Evolutionary conservation across 2,113 vertebrate species (phyloP), one percentile per base, ranked within the genome.

Genomic region (Anoplopoma fimbria): DNA sequence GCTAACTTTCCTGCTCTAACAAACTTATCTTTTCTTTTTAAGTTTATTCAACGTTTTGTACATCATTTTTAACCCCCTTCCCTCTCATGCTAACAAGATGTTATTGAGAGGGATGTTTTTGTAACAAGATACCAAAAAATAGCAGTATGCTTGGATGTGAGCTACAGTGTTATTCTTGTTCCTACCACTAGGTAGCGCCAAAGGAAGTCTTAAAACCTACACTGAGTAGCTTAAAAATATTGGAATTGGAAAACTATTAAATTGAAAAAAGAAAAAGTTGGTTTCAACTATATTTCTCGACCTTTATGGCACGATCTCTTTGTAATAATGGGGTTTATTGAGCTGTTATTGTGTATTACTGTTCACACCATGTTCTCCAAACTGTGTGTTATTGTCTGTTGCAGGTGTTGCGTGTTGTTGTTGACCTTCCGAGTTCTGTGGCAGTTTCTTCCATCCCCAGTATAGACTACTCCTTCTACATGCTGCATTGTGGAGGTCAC

Each of bases 401-500:
- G 25, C 76, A 94, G 92, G 25, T 86, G 25, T 23, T 87, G 19
- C 81, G 12, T 27, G 27, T 86, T 1, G 53, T 73, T 27, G 64
- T 79, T 3, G 73, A 81, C 2, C 29, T 79, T 23, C 58, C 69
- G 47, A 29, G 9, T 40, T 17, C 77, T 14, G 1, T 1, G n/a
- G 17, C 31, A 6, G 12, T 29, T 2, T 64, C 69, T 77, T 6
- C 73, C 6, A 21, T 27, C 15, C 58, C 67, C 1, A 36, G 15
- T 7, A 21, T 40, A 1, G 82, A 83, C 29, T 49, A 31, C 82
- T 40, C 73, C 61, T 94, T 96, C 81, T 88, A 36, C 19, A 25
- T 71, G 13, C 51, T 95, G 23, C 60, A 88, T 83, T 93, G 88
- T 25, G 94, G 94, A 47, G 80, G 79, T n/a, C 84, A 88, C 78